phyloP scores from a whole-genome alignment of 2,797 vertebrate genomes.

The Corythornis leucogaster region DNA sequence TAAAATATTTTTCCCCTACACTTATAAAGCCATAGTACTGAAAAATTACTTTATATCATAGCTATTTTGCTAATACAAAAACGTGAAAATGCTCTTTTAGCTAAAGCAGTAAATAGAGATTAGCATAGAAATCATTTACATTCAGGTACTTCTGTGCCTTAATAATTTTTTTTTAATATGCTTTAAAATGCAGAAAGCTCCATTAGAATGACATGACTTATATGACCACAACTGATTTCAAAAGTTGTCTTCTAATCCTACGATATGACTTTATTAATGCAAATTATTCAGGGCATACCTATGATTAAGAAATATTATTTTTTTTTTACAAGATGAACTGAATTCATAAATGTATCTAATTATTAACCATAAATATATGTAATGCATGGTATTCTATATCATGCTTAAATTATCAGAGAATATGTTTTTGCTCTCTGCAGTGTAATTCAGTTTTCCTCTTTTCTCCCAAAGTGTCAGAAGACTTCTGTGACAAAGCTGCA shows the following conservation, averaged over 20 bases:
- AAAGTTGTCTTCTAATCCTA: not conserved
- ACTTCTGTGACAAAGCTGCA: not conserved
- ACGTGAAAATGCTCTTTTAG: not conserved
- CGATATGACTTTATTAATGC: not conserved
- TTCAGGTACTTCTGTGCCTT: not conserved
- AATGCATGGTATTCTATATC: not conserved
- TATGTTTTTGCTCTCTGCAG: not conserved
- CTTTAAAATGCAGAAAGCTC: not conserved
- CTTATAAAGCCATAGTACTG: not conserved
- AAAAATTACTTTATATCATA: not conserved
- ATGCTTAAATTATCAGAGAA: not conserved
- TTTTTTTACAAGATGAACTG: not conserved
- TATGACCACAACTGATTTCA: not conserved
- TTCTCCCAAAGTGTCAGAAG: not conserved
- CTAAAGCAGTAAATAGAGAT: not conserved
- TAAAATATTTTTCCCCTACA: not conserved
- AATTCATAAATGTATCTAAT: not conserved
- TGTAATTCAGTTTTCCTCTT: not conserved
- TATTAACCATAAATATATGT: not conserved
- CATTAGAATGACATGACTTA: not conserved
- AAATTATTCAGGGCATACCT: not conserved
- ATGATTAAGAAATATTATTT: not conserved
- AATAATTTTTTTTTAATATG: not conserved
- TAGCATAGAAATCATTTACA: not conserved
- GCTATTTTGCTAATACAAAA: not conserved